Conservation (phyloP, 92 coral and sea anemone genomes). For the Isaurus tuberculatus region DNA sequence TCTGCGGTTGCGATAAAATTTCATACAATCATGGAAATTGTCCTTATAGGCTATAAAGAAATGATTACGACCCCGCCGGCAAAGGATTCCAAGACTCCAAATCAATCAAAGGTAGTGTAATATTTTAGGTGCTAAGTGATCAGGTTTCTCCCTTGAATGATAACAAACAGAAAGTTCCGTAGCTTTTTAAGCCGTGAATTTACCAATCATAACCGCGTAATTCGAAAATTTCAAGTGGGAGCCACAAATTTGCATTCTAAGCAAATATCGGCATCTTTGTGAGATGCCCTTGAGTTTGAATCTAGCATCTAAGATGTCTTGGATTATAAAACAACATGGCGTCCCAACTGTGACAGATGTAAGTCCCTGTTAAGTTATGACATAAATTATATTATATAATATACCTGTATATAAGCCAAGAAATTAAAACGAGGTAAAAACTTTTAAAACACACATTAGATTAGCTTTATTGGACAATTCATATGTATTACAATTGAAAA, state of each 20-base stretch:
- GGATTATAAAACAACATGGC: background rate
- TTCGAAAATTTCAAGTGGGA: slow-evolving; percentile 17
- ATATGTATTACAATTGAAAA: background rate
- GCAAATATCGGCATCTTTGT: slow-evolving; percentile 33
- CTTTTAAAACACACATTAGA: background rate
- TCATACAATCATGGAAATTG: slow-evolving; percentile 36
- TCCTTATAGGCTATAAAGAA: slow-evolving; percentile 40
- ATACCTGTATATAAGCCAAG: background rate
- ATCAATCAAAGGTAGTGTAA: slow-evolving; percentile 20
- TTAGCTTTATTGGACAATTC: background rate
- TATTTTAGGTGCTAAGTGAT: background rate
- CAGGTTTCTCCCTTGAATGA: background rate
- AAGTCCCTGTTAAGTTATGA: background rate
- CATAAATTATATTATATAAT: background rate
- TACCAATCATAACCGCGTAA: slow-evolving; percentile 11
- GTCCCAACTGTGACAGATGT: background rate
- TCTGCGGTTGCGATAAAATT: slow-evolving; percentile 37
- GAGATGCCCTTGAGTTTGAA: background rate
- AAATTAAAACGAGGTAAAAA: background rate
- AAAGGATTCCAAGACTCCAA: slow-evolving; percentile 21
- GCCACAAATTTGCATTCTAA: slow-evolving; percentile 46
- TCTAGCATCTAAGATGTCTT: slow-evolving; percentile 17
- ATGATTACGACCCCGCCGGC: slow-evolving; percentile 48
- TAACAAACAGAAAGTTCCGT: background rate
- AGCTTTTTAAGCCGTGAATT: background rate